Conservation (phyloP, 1,140 invertebrate species). For the Nixonia krombeini region DNA sequence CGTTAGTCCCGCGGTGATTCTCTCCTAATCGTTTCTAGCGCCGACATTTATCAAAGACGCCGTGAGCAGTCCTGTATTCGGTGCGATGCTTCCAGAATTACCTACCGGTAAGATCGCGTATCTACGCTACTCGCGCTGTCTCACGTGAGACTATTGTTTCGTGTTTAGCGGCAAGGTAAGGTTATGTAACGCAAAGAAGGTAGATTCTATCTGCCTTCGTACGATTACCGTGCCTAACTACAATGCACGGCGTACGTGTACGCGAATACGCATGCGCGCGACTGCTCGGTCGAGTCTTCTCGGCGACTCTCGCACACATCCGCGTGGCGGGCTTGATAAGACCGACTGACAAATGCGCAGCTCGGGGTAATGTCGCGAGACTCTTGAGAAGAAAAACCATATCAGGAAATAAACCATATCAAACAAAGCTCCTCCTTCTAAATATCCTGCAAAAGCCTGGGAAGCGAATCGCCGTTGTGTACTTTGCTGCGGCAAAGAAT, state of each 20-base stretch:
- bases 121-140: conserved; percentile 51
- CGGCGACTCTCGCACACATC: too few species aligned
- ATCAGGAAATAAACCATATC: too few species aligned
- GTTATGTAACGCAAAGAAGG: conserved; percentile 59
- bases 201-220: conserved; percentile 53
- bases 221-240: conserved; percentile 49
- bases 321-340: too few species aligned
- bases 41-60: conserved; percentile 18
- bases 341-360: too few species aligned
- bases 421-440: too few species aligned
- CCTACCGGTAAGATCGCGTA: conserved; percentile 47
- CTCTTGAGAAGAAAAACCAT: too few species aligned
- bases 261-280: background rate
- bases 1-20: conserved; percentile 1
- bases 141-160: conserved; percentile 62
- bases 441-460: too few species aligned
- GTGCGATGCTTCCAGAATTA: conserved; percentile 24
- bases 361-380: too few species aligned
- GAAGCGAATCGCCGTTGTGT: too few species aligned
- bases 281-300: too few species aligned
- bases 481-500: too few species aligned
- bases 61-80: conserved; percentile 16
- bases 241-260: conserved; percentile 25
- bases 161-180: conserved; percentile 62
- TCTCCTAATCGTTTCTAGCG: conserved; percentile 3